Base-by-base conservation (phyloP, 2,888 invertebrate genomes). In the Therioaphis trifolii region DNA sequence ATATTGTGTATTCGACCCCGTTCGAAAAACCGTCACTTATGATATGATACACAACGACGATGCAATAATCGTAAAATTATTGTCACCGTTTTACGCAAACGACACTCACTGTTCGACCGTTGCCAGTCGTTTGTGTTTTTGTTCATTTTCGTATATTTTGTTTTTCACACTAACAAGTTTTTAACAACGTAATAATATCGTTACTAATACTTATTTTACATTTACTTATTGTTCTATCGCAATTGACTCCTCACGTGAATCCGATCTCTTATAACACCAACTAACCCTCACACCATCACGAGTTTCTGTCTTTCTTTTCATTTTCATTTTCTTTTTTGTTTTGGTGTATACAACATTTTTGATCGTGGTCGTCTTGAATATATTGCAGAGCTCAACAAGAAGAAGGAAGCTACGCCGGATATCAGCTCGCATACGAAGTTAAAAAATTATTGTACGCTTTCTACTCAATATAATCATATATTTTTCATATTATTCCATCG, bases 391-490 rank as follows among this genome's bases (percentile, higher is more conserved):
- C 49, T 61, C 72, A 74, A 74, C 82, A 82, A 82, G 82, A 82
- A 35, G 82, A 82, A 66, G 82, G 82, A 82, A 82, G 82, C 52
- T 96, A 96, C 93, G 95, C 96, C 92, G 96, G 96, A 93, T 96
- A 96, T 93, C 97, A 97, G 93, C 96, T 98, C 92, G 97, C 97
- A 93, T 98, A 98, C 93, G 97, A 98, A 96, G 97, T 98, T 93
- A 97, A 98, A 95, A 98, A 98, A 93, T 96, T 98, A 94, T 97
- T 98, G 98, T 98, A 97, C 94, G 95, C 84, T 77, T 77, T 77
- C 76, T 84, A 77, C 52, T 86, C 84, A 85, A 86, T 86, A 79
- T 86, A 84, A 78, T 74, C 15, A 63, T 66, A 68, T 43, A 29
- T 77, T 84, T 72, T 35, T 52, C 77, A 78, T 40, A 76, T 24